Conservation (phyloP, 2,888 invertebrate genomes). For the Chymomyza procnemis region DNA sequence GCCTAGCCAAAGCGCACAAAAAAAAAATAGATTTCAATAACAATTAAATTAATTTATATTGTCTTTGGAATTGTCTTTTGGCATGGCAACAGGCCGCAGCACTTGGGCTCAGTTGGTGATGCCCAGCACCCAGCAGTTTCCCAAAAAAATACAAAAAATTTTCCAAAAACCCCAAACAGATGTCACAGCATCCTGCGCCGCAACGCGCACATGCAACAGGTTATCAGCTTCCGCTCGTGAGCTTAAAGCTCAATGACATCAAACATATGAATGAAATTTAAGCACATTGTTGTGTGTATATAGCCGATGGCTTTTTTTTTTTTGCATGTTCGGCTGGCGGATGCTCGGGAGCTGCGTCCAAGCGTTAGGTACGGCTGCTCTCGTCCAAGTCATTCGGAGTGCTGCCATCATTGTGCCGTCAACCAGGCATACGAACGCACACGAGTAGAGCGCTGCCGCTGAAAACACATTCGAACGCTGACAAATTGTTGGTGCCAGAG, state of each 20-base stretch:
- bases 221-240: constrained; percentile 42
- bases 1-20: neutral
- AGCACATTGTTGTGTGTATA: constrained; percentile 25
- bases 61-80: constrained; percentile 25
- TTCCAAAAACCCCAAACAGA: no score
- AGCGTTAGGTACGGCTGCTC: constrained; percentile 32
- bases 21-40: constrained; percentile 46
- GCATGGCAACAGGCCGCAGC: constrained; percentile 47
- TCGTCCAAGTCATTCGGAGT: constrained; percentile 34
- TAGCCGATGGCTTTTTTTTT: neutral
- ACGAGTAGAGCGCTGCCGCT: constrained; percentile 43
- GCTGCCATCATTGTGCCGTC: constrained; percentile 64
- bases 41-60: constrained; percentile 70
- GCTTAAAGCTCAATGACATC: constrained; percentile 49
- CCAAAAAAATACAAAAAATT: no score
- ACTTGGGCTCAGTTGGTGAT: neutral
- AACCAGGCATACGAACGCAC: constrained; percentile 62
- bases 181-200: neutral
- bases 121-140: neutral
- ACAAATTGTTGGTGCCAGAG: neutral
- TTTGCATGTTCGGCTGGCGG: neutral
- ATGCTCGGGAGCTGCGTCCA: constrained; percentile 1
- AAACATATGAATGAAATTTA: constrained; percentile 58
- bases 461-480: constrained; percentile 10
- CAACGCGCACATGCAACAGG: constrained; percentile 53